These are phyloP conservation scores for Drosophila bipectinata DNA, from an alignment of 1,140 invertebrate genomes.

Conservation along the genomic window DNA sequence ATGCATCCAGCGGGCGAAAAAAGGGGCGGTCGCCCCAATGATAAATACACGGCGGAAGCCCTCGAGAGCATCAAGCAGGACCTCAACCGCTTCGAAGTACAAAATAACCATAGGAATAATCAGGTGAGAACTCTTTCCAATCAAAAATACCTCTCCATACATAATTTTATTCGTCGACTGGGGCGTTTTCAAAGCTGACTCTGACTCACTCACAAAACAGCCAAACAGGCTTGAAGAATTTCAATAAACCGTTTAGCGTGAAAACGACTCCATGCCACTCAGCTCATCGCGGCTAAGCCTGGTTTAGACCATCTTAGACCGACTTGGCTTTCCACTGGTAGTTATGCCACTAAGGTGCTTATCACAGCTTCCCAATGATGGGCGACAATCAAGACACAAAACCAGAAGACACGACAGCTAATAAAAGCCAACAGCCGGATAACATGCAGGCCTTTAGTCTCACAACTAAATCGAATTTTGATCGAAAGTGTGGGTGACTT, in stretches of 20 bases:
- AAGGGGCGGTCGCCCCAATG: slow-evolving; percentile 83
- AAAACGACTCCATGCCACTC: slow-evolving; percentile 15
- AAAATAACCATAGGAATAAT: slow-evolving; percentile 82
- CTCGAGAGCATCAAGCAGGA: slow-evolving; percentile 83
- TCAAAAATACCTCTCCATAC: not conserved
- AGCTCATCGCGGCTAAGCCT: slow-evolving; percentile 22
- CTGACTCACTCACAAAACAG: slow-evolving; percentile 42
- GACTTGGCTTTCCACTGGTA: slow-evolving; percentile 17
- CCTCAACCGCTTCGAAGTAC: slow-evolving; percentile 81
- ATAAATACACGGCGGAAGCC: slow-evolving; percentile 83
- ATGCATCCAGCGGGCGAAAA: slow-evolving; percentile 84
- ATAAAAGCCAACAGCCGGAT: slow-evolving; percentile 67
- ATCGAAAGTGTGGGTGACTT: slow-evolving; percentile 26
- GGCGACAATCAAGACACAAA: slow-evolving; percentile 26
- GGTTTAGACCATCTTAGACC: slow-evolving; percentile 16
- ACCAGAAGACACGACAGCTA: slow-evolving; percentile 49
- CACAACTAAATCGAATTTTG: not conserved
- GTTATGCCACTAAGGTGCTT: slow-evolving; percentile 51
- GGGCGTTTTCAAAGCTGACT: slow-evolving; percentile 12
- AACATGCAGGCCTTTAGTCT: slow-evolving; percentile 54
- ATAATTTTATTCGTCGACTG: not conserved
- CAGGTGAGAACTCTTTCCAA: slow-evolving; percentile 57
- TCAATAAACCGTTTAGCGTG: slow-evolving; percentile 33
- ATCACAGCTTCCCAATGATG: slow-evolving; percentile 62
- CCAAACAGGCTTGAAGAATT: slow-evolving; percentile 34